Base-by-base conservation (phyloP, 2,113 vertebrate genomes). In the Rattus rattus region DNA sequence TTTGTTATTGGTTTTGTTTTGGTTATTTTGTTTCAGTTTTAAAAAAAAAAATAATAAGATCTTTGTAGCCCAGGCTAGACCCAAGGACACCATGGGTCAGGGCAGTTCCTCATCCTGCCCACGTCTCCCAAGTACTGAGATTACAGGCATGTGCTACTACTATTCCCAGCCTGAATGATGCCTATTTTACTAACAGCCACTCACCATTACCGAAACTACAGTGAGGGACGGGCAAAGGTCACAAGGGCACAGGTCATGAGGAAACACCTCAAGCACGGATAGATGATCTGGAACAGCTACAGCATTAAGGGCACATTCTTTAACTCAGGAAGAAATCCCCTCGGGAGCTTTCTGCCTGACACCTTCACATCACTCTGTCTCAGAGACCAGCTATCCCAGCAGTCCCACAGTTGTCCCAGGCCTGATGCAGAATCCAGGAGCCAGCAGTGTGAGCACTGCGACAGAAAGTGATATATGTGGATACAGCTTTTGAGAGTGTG, bases 171-270 rank as follows among this genome's bases (percentile, higher is more conserved):
- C 6, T 6, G 4, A 54, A 87, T 84, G 49, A 4, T 7, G 19
- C 7, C 8, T 16, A 0, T 59, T 22, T 20, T 3, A 8, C 47
- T 10, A 0, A 91, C 14, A 79, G 49, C 24, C 17, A 2, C 61
- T 52, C 36, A 2, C 20, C 1, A 0, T 10, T 30, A 26, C 0
- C 1, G 65, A 89, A 80, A 17, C 83, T 11, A 0, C 4, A 59
- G 33, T 20, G 20, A 47, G 39, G 70, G 1, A 26, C 0, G 59
- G 43, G 54, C 36, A 5, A 28, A 61, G 81, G 65, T 36, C 9
- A 0, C 28, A 2, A 13, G n/a, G 43, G 67, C 67, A 69, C 33
- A 69, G 67, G 13, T 28, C 7, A 1, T 33, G 4, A 13, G 30
- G 47, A 67, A 20, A 72, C 1, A 2, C 4, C 54, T 7, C 26